These are phyloP conservation scores for Chaenodraco wilsoni DNA, from an alignment of 2,797 vertebrate genomes.

Conservation along the genomic window DNA sequence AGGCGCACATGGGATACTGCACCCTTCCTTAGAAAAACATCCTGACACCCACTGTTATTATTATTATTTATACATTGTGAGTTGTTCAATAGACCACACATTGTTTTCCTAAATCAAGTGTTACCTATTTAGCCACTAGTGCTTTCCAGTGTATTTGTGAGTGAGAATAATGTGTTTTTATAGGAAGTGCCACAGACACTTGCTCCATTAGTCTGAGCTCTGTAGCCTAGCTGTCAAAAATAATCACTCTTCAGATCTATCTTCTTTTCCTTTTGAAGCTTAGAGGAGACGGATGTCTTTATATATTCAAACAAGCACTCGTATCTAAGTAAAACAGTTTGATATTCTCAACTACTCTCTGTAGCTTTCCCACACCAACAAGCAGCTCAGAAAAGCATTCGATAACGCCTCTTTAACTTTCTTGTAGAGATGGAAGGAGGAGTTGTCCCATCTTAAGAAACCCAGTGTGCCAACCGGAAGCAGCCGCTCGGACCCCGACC, in stretches of 20 bases:
- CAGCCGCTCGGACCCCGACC: slow-evolving; percentile 78
- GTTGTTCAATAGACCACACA: neutral
- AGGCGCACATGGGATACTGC: slow-evolving; percentile 23
- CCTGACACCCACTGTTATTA: neutral
- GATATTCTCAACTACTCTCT: neutral
- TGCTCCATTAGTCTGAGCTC: slow-evolving; percentile 39
- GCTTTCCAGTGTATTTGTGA: neutral
- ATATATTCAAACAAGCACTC: neutral
- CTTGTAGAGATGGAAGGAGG: slow-evolving; percentile 94
- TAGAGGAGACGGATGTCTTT: neutral
- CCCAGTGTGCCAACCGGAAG: slow-evolving; percentile 83
- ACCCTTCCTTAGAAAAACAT: neutral
- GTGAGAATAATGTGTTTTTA: slow-evolving; percentile 48
- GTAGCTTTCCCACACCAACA: slow-evolving; percentile 14
- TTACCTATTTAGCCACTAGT: neutral
- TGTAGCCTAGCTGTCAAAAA: slow-evolving; percentile 36
- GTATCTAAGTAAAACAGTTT: slow-evolving; percentile 2
- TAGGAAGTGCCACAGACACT: slow-evolving; percentile 53
- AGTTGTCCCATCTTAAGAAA: slow-evolving; percentile 91
- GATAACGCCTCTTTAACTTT: slow-evolving; percentile 63
- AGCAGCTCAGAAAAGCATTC: slow-evolving; percentile 9
- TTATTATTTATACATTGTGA: neutral
- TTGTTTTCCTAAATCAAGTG: neutral
- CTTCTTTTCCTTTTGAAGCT: slow-evolving; percentile 9
- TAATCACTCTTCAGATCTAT: slow-evolving; percentile 17